phyloP scores from a whole-genome alignment of 2,113 vertebrate species.

The Pseudolaguvia tuberculata region DNA sequence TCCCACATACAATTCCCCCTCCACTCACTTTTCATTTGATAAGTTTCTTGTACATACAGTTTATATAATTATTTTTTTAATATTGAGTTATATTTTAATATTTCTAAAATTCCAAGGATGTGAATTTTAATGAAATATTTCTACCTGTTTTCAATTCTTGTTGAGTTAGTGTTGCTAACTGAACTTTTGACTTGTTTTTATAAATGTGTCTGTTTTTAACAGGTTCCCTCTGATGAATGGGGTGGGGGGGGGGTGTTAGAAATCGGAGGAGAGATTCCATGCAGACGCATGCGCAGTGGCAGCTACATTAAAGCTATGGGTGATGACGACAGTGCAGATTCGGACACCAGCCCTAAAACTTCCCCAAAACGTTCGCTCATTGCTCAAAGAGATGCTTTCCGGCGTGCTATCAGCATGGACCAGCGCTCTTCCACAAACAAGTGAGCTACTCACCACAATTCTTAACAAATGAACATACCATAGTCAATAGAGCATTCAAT shows the following conservation, averaged over 20 bases:
- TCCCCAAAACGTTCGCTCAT: slow-evolving; percentile 78
- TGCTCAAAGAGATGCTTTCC: slow-evolving; percentile 83
- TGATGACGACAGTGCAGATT: slow-evolving; percentile 91
- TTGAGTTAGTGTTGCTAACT: too few relatives aligned
- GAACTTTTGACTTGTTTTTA: too few relatives aligned
- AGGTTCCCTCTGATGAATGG: slow-evolving; percentile 97
- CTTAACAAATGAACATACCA: background rate
- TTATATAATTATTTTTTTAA: too few relatives aligned
- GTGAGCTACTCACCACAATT: slow-evolving; percentile 17
- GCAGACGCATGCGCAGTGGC: slow-evolving; percentile 94
- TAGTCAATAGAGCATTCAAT: background rate
- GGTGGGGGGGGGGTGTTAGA: slow-evolving; percentile 69
- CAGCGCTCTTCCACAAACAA: slow-evolving; percentile 78
- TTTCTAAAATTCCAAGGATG: too few relatives aligned
- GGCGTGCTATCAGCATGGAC: slow-evolving; percentile 91
- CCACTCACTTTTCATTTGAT: too few relatives aligned
- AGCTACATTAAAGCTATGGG: slow-evolving; percentile 99
- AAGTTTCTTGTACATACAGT: too few relatives aligned
- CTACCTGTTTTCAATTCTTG: too few relatives aligned
- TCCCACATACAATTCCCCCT: too few relatives aligned
- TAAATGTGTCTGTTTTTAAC: slow-evolving; percentile 29
- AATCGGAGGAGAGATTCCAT: slow-evolving; percentile 88
- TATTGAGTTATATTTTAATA: too few relatives aligned
- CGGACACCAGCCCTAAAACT: slow-evolving; percentile 85
- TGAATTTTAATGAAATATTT: too few relatives aligned